A percentile compares a stretch with the other conserved stretches of the same genome.
phyloP scores from a whole-genome alignment of 1,140 invertebrate species.

The Drosophila lini region DNA sequence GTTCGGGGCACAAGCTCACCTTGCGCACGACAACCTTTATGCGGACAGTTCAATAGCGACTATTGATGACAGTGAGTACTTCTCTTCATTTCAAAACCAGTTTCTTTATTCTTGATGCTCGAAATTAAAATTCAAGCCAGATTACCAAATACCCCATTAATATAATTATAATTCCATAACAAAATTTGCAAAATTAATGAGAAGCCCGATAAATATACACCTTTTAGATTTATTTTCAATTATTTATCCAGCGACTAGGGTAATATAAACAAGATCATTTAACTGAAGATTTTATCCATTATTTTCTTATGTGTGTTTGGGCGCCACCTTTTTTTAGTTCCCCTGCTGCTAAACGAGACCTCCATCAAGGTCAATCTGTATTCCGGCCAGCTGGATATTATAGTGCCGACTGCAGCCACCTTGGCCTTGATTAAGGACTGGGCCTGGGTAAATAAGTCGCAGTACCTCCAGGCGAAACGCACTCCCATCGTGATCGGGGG shows the following conservation, averaged over 20 bases:
- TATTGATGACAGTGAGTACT: not conserved
- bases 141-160: no score
- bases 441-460: constrained; percentile 86
- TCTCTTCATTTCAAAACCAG: not conserved
- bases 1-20: not conserved
- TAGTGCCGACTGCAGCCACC: constrained; percentile 88
- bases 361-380: constrained; percentile 72
- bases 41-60: not conserved
- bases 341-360: constrained; percentile 88
- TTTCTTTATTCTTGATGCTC: not conserved
- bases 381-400: constrained; percentile 87
- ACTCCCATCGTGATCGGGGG: constrained; percentile 85
- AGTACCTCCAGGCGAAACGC: constrained; percentile 86
- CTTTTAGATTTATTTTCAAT: no score
- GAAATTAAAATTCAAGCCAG: not conserved
- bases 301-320: not conserved
- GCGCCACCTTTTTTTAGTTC: constrained; percentile 86
- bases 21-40: not conserved
- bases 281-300: not conserved
- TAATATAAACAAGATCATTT: no score
- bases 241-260: not conserved
- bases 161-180: no score
- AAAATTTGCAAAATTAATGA: no score
- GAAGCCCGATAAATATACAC: no score
- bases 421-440: constrained; percentile 89